Base-by-base conservation (phyloP, 2,888 invertebrate species). In the Cerastis rubricosa region DNA sequence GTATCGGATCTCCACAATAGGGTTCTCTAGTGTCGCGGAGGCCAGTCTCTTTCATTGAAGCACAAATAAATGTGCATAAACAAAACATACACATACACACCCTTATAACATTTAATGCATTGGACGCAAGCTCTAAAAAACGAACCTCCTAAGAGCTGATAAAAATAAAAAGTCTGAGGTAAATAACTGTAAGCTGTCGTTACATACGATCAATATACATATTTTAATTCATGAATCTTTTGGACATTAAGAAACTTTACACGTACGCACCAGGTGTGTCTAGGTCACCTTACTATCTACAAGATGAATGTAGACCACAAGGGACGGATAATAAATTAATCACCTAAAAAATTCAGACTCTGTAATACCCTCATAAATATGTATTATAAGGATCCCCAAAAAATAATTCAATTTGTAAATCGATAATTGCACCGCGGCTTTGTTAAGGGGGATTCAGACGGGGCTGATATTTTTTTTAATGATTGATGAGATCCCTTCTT, bases 391-490 rank as follows among this genome's bases (percentile, higher is more conserved):
- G 83, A 88, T 88, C 88, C 90, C 90, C 87, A 86, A 86, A 87
- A 84, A 80, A 79, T 92, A 92, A 93, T 93, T 93, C 88, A 91
- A 92, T 93, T 92, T 91, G 88, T 89, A 79, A 77, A 82, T 85
- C 88, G 90, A 91, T 93, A 91, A 93, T 92, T 91, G 92, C 90
- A 86, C 75, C 72, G 76, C 81, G 43, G 84, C 83, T 88, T 81
- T 80, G 78, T 78, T 64, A 81, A 78, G 69, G 71, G 77, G 70
- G 66, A 75, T 45, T 49, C 63, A 47, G 69, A 57, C 45, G 61
- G 69, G 81, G 73, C 88, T 76, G 85, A 85, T 81, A 92, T 91
- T 90, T 88, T 90, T 43, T 73, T 90, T 89, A 91, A 94, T 95
- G 94, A 93, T 94, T 93, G 92, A 93, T 94, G 92, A 91, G 89